Evolutionary conservation across 2,797 vertebrate species (phyloP).

Genomic region (Pogonophryne albipinna): DNA sequence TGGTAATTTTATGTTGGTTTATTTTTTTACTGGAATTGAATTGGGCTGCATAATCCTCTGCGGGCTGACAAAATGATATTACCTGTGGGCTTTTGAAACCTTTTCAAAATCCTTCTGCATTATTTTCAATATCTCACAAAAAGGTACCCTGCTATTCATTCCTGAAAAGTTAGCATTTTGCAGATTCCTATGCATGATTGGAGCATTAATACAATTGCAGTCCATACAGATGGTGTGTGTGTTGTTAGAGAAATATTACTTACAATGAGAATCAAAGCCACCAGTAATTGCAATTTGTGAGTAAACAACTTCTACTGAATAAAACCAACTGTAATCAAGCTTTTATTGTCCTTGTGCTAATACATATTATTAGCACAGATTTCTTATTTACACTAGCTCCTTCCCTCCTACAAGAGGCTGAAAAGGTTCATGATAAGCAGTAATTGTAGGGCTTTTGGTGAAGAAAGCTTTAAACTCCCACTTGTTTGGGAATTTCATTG

Average conservation of each 20-base stretch:
- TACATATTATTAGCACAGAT: background rate
- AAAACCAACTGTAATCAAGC: slow-evolving; percentile 38
- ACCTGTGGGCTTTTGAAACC: slow-evolving; percentile 38
- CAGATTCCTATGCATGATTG: slow-evolving; percentile 14
- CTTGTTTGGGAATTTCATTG: slow-evolving; percentile 3
- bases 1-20: slow-evolving; percentile 22
- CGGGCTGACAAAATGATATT: slow-evolving; percentile 35
- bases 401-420: slow-evolving; percentile 20
- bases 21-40: slow-evolving; percentile 11
- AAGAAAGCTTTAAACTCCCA: slow-evolving; percentile 16
- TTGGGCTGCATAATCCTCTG: slow-evolving; percentile 40
- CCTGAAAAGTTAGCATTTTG: slow-evolving; percentile 34
- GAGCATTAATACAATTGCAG: background rate
- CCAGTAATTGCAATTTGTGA: slow-evolving; percentile 42
- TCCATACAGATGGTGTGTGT: background rate
- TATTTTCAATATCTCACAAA: slow-evolving; percentile 16
- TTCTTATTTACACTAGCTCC: slow-evolving; percentile 6
- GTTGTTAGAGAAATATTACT: background rate
- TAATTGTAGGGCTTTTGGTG: slow-evolving; percentile 23
- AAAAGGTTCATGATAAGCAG: slow-evolving; percentile 29
- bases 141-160: slow-evolving; percentile 16
- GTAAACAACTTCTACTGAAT: slow-evolving; percentile 22
- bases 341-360: slow-evolving; percentile 22
- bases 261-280: background rate
- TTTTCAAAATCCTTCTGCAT: slow-evolving; percentile 35